Evolutionary conservation across 2,113 vertebrate species (phyloP).

Genomic region (Erythrocercus mccallii): DNA sequence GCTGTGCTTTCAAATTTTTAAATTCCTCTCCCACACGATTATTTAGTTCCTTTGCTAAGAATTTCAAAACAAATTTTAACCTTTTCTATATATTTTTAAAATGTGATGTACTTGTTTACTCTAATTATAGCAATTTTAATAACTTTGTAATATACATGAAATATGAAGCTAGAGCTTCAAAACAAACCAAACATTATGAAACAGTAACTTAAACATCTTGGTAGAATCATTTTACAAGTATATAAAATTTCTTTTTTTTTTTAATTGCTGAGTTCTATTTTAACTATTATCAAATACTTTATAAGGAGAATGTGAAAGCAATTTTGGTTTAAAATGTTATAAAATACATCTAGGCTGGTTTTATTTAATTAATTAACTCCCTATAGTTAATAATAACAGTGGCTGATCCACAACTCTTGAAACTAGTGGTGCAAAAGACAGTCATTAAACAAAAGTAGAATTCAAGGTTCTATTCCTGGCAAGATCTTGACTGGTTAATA

Average conservation of each 20-base stretch:
- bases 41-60: background rate
- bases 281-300: background rate
- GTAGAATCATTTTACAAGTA: background rate
- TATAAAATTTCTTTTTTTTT: background rate
- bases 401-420: background rate
- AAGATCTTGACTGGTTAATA: background rate
- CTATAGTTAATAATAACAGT: background rate
- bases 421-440: background rate
- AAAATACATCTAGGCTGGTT: background rate
- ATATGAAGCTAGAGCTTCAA: background rate
- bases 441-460: background rate
- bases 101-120: background rate
- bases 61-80: background rate
- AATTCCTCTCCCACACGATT: background rate
- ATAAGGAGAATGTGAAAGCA: background rate
- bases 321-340: background rate
- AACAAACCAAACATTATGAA: background rate
- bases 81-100: background rate
- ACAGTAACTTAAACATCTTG: background rate
- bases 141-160: background rate
- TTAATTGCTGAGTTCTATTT: background rate
- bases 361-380: background rate
- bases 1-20: background rate
- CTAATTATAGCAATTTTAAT: background rate
- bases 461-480: background rate